These are phyloP conservation scores for Drosophila mayaguana DNA, from an alignment of 2,888 invertebrate species.

Conservation along the genomic window DNA sequence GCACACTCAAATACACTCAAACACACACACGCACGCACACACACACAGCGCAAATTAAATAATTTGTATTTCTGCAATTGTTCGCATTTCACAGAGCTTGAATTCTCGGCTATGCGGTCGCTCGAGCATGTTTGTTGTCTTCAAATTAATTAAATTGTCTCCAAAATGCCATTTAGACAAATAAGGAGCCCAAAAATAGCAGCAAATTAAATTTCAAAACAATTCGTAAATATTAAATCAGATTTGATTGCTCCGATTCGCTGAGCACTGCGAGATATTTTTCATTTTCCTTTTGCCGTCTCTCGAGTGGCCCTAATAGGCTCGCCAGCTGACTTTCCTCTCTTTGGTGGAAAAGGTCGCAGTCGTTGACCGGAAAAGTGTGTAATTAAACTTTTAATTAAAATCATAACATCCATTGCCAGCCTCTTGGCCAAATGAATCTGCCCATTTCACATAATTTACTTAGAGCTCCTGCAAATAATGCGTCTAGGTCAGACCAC, in stretches of 20 bases:
- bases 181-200: slow-evolving; percentile 21
- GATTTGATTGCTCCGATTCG: slow-evolving; percentile 9
- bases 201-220: slow-evolving; percentile 43
- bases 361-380: slow-evolving; percentile 38
- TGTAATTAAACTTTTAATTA: slow-evolving; percentile 76
- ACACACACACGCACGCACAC: slow-evolving; percentile 7
- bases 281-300: slow-evolving; percentile 3
- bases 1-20: slow-evolving; percentile 18
- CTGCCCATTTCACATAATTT: not conserved
- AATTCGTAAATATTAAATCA: slow-evolving; percentile 46
- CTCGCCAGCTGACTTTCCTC: slow-evolving; percentile 47
- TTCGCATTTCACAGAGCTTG: slow-evolving; percentile 44
- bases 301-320: slow-evolving; percentile 34
- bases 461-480: not conserved
- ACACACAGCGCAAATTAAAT: slow-evolving; percentile 66
- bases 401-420: slow-evolving; percentile 60
- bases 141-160: slow-evolving; percentile 75
- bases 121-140: slow-evolving; percentile 21
- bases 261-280: slow-evolving; percentile 19
- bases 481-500: not conserved
- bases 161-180: slow-evolving; percentile 22
- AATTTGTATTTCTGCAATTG: slow-evolving; percentile 70
- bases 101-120: slow-evolving; percentile 6
- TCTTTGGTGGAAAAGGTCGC: slow-evolving; percentile 27
- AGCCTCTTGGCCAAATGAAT: not conserved